These are phyloP conservation scores for Yponomeuta evonymella DNA, from an alignment of 2,888 invertebrate species.

Conservation along the genomic window DNA sequence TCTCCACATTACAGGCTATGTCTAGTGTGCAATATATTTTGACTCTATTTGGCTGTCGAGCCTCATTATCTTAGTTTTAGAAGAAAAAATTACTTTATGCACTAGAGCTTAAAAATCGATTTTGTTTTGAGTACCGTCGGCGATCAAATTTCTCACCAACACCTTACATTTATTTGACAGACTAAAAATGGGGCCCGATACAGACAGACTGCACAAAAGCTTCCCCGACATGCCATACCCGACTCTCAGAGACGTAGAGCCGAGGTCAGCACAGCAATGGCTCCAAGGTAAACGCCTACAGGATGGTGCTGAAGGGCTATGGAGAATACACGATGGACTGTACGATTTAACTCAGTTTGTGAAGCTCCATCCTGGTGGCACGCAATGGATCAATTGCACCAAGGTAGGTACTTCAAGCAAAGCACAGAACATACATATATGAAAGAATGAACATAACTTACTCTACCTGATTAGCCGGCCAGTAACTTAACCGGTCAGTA, in stretches of 20 bases:
- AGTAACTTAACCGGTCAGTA: too few relatives aligned
- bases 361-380: slow-evolving; percentile 89
- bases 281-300: slow-evolving; percentile 78
- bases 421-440: background rate
- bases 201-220: slow-evolving; percentile 49
- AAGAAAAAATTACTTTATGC: too few relatives aligned
- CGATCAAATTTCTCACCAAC: background rate
- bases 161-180: background rate
- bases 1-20: too few relatives aligned
- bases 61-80: too few relatives aligned
- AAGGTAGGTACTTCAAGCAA: slow-evolving; percentile 62
- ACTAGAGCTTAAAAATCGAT: too few relatives aligned
- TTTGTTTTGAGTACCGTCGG: too few relatives aligned
- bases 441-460: too few relatives aligned
- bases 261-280: slow-evolving; percentile 74
- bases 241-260: slow-evolving; percentile 49
- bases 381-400: slow-evolving; percentile 82
- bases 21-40: too few relatives aligned
- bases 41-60: too few relatives aligned
- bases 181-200: slow-evolving; percentile 42
- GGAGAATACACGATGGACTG: slow-evolving; percentile 85
- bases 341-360: slow-evolving; percentile 92
- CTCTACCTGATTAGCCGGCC: too few relatives aligned
- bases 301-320: slow-evolving; percentile 85
- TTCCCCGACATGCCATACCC: slow-evolving; percentile 73